phyloP scores from a whole-genome alignment of 2,113 vertebrate genomes.

The Sardina pilchardus region DNA sequence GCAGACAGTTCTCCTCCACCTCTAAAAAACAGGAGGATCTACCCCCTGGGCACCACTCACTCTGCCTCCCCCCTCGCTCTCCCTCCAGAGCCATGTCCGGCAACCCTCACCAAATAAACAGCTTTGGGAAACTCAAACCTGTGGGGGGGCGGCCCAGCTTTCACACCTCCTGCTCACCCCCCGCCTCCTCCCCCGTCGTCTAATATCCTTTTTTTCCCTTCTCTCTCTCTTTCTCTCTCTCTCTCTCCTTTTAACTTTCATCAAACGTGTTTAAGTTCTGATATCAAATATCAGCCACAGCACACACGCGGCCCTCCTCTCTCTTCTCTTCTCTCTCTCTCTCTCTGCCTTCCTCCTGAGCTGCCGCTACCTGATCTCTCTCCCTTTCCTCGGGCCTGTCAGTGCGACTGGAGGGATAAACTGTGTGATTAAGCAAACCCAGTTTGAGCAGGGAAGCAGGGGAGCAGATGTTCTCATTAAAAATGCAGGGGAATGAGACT shows the following conservation, averaged over 20 bases:
- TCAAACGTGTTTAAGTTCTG: slow-evolving; percentile 36
- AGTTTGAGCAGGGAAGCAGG: slow-evolving; percentile 66
- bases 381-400: slow-evolving; percentile 65
- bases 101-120: slow-evolving; percentile 11
- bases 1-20: slow-evolving; percentile 4
- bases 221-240: slow-evolving; percentile 36
- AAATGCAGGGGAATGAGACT: slow-evolving; percentile 81
- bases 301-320: not conserved
- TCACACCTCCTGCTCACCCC: slow-evolving; percentile 19
- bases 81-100: not conserved
- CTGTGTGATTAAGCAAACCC: slow-evolving; percentile 72
- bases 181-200: slow-evolving; percentile 21
- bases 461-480: slow-evolving; percentile 87
- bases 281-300: slow-evolving; percentile 43
- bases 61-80: not conserved
- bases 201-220: slow-evolving; percentile 1
- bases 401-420: slow-evolving; percentile 63
- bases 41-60: not conserved
- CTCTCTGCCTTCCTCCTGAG: slow-evolving; percentile 40
- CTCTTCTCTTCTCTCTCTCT: slow-evolving; percentile 36
- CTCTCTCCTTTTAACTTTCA: slow-evolving; percentile 43
- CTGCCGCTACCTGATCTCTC: slow-evolving; percentile 46
- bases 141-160: not conserved
- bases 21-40: slow-evolving; percentile 20
- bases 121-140: slow-evolving; percentile 25